Evolutionary conservation across 2,113 vertebrate species (phyloP).

Genomic region (Pseudorectes ferrugineus): DNA sequence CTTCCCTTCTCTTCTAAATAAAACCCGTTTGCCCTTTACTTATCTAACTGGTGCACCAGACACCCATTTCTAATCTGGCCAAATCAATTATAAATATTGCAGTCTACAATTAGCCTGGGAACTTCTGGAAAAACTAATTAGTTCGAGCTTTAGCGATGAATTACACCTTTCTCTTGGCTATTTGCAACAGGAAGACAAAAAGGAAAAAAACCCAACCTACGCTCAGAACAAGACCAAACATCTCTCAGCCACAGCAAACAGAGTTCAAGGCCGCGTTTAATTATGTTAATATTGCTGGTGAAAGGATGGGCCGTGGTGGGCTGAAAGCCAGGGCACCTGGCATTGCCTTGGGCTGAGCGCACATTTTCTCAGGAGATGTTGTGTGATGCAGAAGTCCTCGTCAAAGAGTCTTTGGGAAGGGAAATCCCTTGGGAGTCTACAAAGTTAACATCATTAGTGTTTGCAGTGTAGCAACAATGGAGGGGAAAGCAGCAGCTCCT

Average conservation of each 20-base stretch:
- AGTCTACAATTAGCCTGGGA: conserved; percentile 57
- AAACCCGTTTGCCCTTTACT: background rate
- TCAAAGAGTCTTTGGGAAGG: background rate
- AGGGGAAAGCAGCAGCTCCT: background rate
- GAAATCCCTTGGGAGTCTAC: background rate
- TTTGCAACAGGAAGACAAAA: background rate
- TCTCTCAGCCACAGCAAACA: background rate
- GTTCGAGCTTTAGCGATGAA: background rate
- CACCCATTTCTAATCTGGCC: conserved; percentile 60
- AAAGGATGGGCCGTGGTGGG: background rate
- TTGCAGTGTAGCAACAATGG: background rate
- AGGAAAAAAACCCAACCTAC: background rate
- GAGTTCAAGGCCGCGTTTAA: background rate
- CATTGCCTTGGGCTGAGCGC: background rate
- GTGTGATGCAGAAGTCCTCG: background rate
- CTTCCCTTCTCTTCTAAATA: background rate
- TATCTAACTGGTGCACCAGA: conserved; percentile 19
- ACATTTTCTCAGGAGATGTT: background rate
- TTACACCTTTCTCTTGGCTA: conserved; percentile 51
- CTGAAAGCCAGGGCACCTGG: background rate
- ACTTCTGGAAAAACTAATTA: conserved; percentile 60
- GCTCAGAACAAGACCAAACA: background rate
- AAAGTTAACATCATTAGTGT: background rate
- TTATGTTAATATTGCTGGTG: background rate
- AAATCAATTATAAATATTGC: conserved; percentile 65